These are phyloP conservation scores for Drosophila sechellia DNA, from an alignment of 1,140 invertebrate genomes.

Conservation along the genomic window DNA sequence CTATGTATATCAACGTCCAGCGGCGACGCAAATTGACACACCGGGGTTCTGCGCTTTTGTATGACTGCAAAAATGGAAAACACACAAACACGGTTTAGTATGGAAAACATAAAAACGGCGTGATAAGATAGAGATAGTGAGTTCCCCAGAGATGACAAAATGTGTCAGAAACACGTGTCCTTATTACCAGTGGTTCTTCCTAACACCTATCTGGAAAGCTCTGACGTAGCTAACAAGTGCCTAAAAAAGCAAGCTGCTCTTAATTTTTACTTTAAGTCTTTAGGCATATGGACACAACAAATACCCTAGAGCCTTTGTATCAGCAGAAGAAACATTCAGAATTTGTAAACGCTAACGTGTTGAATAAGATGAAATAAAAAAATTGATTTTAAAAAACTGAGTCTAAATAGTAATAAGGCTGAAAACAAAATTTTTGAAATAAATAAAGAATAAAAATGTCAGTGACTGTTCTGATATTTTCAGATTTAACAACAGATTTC, in stretches of 20 bases:
- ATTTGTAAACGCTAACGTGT: not conserved
- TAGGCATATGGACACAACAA: slow-evolving; percentile 1
- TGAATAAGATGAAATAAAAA: too few relatives aligned
- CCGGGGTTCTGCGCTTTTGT: slow-evolving; percentile 93
- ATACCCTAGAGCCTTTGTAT: not conserved
- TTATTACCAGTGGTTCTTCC: slow-evolving; percentile 17
- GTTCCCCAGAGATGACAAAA: slow-evolving; percentile 48
- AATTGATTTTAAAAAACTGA: too few relatives aligned
- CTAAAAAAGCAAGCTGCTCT: slow-evolving; percentile 12
- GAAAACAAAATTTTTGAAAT: too few relatives aligned
- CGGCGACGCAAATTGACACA: slow-evolving; percentile 98
- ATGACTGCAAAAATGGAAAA: slow-evolving; percentile 90
- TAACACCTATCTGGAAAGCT: slow-evolving; percentile 4
- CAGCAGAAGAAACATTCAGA: not conserved
- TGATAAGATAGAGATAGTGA: slow-evolving; percentile 61
- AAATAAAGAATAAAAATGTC: too few relatives aligned
- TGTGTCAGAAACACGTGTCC: slow-evolving; percentile 29
- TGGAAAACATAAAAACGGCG: slow-evolving; percentile 21
- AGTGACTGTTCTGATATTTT: too few relatives aligned
- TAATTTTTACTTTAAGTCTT: not conserved
- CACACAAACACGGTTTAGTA: slow-evolving; percentile 59
- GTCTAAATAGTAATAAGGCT: too few relatives aligned
- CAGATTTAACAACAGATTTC: too few relatives aligned
- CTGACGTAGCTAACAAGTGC: slow-evolving; percentile 23
- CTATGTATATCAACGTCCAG: slow-evolving; percentile 97